phyloP scores from a whole-genome alignment of 2,797 vertebrate genomes.

The Ciconia nigra region DNA sequence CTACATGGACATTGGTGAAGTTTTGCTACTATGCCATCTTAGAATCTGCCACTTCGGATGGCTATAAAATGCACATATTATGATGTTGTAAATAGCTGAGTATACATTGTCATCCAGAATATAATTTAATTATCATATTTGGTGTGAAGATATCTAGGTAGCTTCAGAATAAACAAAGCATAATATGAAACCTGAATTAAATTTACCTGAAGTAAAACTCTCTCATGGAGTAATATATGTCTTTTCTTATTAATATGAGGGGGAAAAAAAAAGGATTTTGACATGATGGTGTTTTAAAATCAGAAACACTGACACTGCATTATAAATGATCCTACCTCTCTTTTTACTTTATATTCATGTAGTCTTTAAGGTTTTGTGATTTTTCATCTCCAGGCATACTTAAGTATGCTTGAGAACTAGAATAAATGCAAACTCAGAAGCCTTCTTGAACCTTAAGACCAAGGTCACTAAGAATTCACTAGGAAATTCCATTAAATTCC shows the following conservation, averaged over 20 bases:
- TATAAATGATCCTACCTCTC: constrained; percentile 31
- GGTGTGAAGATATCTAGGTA: not conserved
- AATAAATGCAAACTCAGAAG: constrained; percentile 34
- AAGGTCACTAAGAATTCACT: constrained; percentile 43
- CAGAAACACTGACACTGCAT: constrained; percentile 35
- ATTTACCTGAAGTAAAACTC: not conserved
- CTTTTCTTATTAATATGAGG: not conserved
- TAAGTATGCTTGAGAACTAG: constrained; percentile 10
- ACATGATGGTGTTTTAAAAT: constrained; percentile 30
- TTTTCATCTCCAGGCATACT: constrained; percentile 20
- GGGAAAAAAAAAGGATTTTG: not conserved
- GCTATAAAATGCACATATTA: not conserved
- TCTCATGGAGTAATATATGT: not conserved
- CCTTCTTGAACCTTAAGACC: constrained; percentile 19
- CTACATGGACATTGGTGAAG: not conserved
- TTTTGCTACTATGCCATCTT: not conserved
- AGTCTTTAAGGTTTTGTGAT: constrained; percentile 40
- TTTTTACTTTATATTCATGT: constrained; percentile 2
- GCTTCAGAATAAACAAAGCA: not conserved
- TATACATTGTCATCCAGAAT: not conserved
- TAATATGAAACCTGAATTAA: not conserved
- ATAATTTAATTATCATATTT: not conserved
- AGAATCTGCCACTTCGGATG: not conserved
- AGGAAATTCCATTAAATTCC: constrained; percentile 46
- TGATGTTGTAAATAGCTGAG: not conserved